Base-by-base conservation (phyloP, 2,888 invertebrate species). In the Chydorus sphaericus region DNA sequence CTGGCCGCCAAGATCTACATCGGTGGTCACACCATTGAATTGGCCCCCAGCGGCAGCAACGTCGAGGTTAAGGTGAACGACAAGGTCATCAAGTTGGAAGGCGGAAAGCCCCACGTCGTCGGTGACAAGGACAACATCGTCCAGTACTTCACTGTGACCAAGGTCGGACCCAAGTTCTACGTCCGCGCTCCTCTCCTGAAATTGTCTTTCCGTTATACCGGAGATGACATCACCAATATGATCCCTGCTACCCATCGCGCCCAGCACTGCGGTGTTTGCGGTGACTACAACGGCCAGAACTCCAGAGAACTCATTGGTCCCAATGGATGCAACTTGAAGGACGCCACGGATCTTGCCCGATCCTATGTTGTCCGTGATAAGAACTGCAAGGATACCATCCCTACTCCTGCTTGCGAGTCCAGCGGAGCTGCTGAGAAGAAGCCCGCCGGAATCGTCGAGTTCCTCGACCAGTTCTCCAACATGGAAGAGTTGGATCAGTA, bases 191-290 rank as follows among this genome's bases (percentile, higher is more conserved):
- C 55, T 28, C 29, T 48, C 16, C 36, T 50, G 29, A 51, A 54
- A 37, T 31, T 59, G 16, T 48, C 50, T 14, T 30, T 60, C 38
- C 38, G 54, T 26, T 60, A 57, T 51, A 53, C 58, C n/a, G 60
- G 60, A 8, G 54, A 59, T n/a, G 52, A 54, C 55, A 18, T 57
- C n/a, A 57, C 29, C 10, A 39, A 44, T 26, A 36, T 48, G 29
- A 57, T 59, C 57, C 52, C 54, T n/a, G 31, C 50, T 10, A 60
- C 55, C 52, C 63, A 63, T 59, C 58, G 62, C 18, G 58, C 61
- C 29, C 61, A 62, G 44, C 54, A 60, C 14, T 64, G 65, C 50
- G 65, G 65, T 39, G 56, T 65, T 16, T 65, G 65, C 58, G 64
- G 65, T 10, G 61, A 65, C 54, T 64, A 60, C 59, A 63, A 65